Percentiles rank a stretch among this genome's conserved stretches.
phyloP scores from a whole-genome alignment of 1,140 invertebrate genomes.

The Drosophila ananassae region DNA sequence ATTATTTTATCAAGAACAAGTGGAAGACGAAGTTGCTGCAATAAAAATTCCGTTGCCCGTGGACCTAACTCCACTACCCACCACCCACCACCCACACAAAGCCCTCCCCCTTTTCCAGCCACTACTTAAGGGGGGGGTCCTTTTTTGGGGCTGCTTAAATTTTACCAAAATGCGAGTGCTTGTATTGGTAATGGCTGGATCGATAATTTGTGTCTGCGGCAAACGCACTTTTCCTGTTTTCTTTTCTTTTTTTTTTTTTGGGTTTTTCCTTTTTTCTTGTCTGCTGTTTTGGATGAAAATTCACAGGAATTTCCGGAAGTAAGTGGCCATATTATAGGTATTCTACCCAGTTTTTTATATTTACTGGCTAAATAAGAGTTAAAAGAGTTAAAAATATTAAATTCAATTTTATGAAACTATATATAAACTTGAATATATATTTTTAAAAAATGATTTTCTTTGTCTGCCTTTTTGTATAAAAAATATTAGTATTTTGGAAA shows the following conservation, averaged over 20 bases:
- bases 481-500: no score
- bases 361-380: no score
- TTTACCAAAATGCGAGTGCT: slow-evolving; percentile 3
- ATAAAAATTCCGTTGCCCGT: slow-evolving; percentile 51
- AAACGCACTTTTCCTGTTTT: slow-evolving; percentile 61
- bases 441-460: no score
- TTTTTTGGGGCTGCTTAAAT: slow-evolving; percentile 65
- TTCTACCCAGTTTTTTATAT: no score
- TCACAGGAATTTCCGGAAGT: not conserved
- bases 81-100: not conserved
- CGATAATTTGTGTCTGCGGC: slow-evolving; percentile 54
- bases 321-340: not conserved
- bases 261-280: slow-evolving; percentile 6
- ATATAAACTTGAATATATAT: no score
- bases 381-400: no score
- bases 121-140: slow-evolving; percentile 9
- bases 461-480: no score
- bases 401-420: no score
- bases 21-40: slow-evolving; percentile 24
- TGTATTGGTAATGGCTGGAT: slow-evolving; percentile 23
- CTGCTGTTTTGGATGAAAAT: slow-evolving; percentile 10
- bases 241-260: slow-evolving; percentile 1
- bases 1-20: slow-evolving; percentile 68
- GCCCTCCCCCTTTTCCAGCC: slow-evolving; percentile 12
- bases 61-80: slow-evolving; percentile 12